Conservation (phyloP, 1,140 invertebrate species). For the Pseudomyrmex flavicornis region DNA sequence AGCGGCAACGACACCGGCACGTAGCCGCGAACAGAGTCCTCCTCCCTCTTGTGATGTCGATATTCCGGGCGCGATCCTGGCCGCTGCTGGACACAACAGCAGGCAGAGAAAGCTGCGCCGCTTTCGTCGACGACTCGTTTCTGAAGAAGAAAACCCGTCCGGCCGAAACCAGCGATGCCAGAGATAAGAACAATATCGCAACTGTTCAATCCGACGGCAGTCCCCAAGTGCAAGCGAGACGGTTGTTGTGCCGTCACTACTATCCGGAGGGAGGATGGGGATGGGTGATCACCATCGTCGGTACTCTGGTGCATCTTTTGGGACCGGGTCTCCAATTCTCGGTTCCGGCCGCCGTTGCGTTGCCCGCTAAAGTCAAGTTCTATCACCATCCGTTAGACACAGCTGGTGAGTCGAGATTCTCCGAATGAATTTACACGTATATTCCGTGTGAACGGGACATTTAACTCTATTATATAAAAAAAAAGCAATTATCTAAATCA, state of each 20-base stretch:
- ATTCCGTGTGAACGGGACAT: neutral
- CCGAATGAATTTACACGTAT: neutral
- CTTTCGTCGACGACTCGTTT: constrained; percentile 9
- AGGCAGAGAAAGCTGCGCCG: constrained; percentile 8
- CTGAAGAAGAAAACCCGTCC: constrained; percentile 17
- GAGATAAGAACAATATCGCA: constrained; percentile 18
- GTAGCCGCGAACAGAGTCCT: constrained; percentile 38
- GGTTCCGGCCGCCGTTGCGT: constrained; percentile 79
- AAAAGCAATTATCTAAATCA: neutral
- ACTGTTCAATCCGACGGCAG: constrained; percentile 5
- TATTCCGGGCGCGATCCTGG: constrained; percentile 77
- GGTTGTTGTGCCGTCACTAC: constrained; percentile 87
- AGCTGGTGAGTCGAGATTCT: constrained; percentile 71
- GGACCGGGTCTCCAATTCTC: constrained; percentile 89
- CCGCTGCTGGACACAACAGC: constrained; percentile 67
- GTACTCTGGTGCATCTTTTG: constrained; percentile 88
- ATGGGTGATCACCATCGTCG: constrained; percentile 90
- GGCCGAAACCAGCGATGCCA: neutral
- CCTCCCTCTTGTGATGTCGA: constrained; percentile 72
- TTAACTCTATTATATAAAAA: neutral
- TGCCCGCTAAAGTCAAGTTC: constrained; percentile 77
- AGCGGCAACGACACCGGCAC: constrained; percentile 64
- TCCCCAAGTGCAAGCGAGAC: constrained; percentile 70
- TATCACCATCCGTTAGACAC: constrained; percentile 75
- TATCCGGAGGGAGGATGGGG: constrained; percentile 94